phyloP scores from a whole-genome alignment of 2,113 vertebrate species.

The Cochlearius cochlearius region DNA sequence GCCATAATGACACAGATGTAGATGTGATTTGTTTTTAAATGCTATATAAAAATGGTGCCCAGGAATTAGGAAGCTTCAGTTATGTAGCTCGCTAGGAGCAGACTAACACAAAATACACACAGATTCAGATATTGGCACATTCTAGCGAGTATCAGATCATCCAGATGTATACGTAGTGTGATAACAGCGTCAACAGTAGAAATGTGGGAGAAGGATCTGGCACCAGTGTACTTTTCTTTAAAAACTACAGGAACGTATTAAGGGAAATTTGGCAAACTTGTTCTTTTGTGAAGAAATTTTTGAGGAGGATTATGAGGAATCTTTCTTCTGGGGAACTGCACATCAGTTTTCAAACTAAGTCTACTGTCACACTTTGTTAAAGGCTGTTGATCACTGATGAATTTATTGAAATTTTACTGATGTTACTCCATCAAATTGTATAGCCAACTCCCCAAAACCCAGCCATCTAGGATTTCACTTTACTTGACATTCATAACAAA shows the following conservation, averaged over 20 bases:
- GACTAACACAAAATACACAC: neutral
- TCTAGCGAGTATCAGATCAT: neutral
- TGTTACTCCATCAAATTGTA: neutral
- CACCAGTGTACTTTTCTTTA: neutral
- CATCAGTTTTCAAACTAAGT: neutral
- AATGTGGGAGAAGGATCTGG: neutral
- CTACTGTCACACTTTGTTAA: neutral
- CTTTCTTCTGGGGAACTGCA: neutral
- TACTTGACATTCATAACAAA: neutral
- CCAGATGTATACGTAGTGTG: neutral
- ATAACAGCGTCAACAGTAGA: neutral
- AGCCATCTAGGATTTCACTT: neutral
- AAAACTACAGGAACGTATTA: neutral
- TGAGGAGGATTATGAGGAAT: neutral
- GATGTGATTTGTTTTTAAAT: slow-evolving; percentile 33
- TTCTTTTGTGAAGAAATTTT: neutral
- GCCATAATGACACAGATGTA: slow-evolving; percentile 33
- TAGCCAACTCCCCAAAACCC: neutral
- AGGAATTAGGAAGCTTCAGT: neutral
- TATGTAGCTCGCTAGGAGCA: neutral
- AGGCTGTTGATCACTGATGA: neutral
- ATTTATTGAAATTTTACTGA: neutral
- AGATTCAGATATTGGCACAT: neutral
- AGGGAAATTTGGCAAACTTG: neutral
- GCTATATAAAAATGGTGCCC: neutral